Evolutionary conservation across 2,113 vertebrate genomes (phyloP), one percentile per base, ranked within the genome.

Genomic region (Poecile atricapillus): DNA sequence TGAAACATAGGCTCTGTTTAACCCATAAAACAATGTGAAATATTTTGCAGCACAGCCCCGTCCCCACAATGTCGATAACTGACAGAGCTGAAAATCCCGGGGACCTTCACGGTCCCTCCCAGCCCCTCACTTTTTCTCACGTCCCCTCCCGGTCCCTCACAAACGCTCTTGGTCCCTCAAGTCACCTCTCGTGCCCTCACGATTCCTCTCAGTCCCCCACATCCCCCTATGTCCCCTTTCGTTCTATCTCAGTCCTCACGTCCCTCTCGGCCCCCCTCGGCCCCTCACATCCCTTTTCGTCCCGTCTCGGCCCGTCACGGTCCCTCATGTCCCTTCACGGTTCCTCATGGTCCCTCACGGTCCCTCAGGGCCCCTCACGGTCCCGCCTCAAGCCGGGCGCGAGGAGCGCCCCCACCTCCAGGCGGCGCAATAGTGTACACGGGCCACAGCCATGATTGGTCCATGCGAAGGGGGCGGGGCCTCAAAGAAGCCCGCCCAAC

Each of bases 401-500:
- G 0, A 0, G 7, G 1, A 15, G 4, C 20, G 8, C 14, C 16
- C 58, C 59, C 6, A 3, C 44, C 81, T 7, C 18, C 15, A 73
- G 39, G 28, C 2, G 13, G 59, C 15, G 25, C 43, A 1, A 1
- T 4, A 2, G 37, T 3, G 19, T 8, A 16, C 22, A 33, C 5
- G 5, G 15, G 7, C 13, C 31, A 18, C 13, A 37, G 20, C n/a
- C 2, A 1, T 23, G 76, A 93, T 96, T 94, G 92, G 92, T 0
- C 33, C 12, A 9, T 3, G 1, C 0, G 0, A 0, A 19, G 1
- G 5, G 5, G 92, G 84, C 56, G 81, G 10, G 37, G 28, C 15
- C 3, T 11, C 0, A 0, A 0, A 0, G 1, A 16, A 22, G 7
- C 21, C 11, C 15, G 1, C 11, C 90, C 81, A 82, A 22, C 41